These are phyloP conservation scores for Eciton burchellii DNA, from an alignment of 1,140 invertebrate genomes.

Conservation along the genomic window DNA sequence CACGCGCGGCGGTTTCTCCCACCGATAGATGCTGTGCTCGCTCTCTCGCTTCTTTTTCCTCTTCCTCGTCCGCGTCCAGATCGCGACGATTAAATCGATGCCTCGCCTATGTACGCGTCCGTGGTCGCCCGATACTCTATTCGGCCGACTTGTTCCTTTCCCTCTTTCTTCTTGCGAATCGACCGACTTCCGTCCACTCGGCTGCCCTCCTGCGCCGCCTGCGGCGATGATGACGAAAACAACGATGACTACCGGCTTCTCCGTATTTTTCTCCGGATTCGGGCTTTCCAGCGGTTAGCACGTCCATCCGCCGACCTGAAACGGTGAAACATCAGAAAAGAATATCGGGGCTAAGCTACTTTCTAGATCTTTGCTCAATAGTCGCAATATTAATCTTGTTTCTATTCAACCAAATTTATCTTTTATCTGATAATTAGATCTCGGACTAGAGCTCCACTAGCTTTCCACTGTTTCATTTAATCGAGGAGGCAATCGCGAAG, in stretches of 20 bases:
- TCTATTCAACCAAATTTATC: too few relatives aligned
- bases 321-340: background rate
- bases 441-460: background rate
- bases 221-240: constrained; percentile 60
- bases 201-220: constrained; percentile 57
- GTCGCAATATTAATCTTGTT: too few relatives aligned
- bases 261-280: constrained; percentile 69
- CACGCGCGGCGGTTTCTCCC: constrained; percentile 1
- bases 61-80: background rate
- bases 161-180: constrained; percentile 60
- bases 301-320: constrained; percentile 77
- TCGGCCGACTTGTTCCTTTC: constrained; percentile 62
- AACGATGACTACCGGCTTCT: constrained; percentile 53
- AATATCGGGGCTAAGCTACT: background rate
- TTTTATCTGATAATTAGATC: background rate
- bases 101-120: background rate
- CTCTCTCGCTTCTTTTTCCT: constrained; percentile 26
- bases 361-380: too few relatives aligned
- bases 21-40: constrained; percentile 23
- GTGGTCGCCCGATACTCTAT: background rate
- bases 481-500: background rate
- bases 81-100: constrained; percentile 24
- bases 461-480: background rate
- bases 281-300: constrained; percentile 70
- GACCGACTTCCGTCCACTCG: constrained; percentile 66